These are phyloP conservation scores for Tinea semifulvella DNA, from an alignment of 2,888 invertebrate genomes.

Conservation along the genomic window DNA sequence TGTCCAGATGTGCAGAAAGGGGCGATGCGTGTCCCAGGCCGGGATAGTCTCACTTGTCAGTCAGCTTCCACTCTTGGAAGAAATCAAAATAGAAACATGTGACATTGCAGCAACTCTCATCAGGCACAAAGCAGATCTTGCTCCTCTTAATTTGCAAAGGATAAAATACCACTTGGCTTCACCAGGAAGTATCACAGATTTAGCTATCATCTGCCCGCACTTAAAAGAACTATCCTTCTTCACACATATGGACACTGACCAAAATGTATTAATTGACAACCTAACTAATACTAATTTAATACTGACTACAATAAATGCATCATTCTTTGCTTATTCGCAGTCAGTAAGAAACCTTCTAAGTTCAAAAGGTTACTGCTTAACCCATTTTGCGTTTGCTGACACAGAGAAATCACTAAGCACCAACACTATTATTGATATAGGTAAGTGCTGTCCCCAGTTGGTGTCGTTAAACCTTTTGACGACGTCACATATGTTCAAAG, in stretches of 20 bases:
- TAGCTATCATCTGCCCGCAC: conserved; percentile 51
- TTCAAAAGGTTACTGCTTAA: conserved; percentile 48
- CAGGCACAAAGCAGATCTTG: conserved; percentile 38
- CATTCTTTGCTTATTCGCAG: conserved; percentile 52
- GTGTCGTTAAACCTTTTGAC: conserved; percentile 49
- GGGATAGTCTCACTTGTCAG: conserved; percentile 51
- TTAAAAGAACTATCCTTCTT: conserved; percentile 48
- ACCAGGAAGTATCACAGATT: conserved; percentile 46
- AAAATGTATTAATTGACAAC: conserved; percentile 51
- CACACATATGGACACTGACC: conserved; percentile 52
- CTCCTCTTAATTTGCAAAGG: conserved; percentile 49
- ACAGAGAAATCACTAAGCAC: conserved; percentile 48
- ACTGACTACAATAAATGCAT: conserved; percentile 44
- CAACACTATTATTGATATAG: conserved; percentile 45
- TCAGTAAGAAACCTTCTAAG: conserved; percentile 44
- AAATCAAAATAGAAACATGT: conserved; percentile 55
- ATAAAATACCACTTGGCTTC: conserved; percentile 58
- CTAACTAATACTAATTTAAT: conserved; percentile 43
- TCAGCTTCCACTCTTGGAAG: conserved; percentile 50
- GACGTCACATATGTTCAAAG: background rate
- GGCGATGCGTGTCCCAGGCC: conserved; percentile 52
- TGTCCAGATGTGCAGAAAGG: conserved; percentile 46
- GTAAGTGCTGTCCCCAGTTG: conserved; percentile 49
- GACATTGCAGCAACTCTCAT: conserved; percentile 58
- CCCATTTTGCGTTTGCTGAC: conserved; percentile 57